These are phyloP conservation scores for Microtus montanus DNA, from an alignment of 2,113 vertebrate species.

Conservation along the genomic window DNA sequence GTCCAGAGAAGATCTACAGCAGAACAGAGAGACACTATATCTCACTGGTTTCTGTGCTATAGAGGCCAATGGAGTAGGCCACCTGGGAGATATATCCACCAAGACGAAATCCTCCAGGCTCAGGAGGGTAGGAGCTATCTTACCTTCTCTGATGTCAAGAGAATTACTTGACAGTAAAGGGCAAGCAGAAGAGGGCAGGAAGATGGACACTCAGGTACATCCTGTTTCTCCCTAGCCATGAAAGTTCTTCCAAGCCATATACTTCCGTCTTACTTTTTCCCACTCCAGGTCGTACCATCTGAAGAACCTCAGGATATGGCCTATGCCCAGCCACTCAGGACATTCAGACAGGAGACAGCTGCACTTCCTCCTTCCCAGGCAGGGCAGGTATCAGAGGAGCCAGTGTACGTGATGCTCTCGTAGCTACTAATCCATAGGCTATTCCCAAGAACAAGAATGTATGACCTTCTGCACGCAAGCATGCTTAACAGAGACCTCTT, in stretches of 20 bases:
- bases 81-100: rapidly evolving
- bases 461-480: background rate
- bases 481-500: background rate
- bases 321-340: background rate
- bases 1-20: background rate
- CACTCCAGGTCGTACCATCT: background rate
- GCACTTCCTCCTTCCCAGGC: background rate
- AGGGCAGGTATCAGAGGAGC: background rate
- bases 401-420: background rate
- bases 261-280: background rate
- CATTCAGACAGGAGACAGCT: rapidly evolving
- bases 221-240: rapidly evolving
- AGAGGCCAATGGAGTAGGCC: background rate
- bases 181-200: background rate
- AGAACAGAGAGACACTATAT: no score
- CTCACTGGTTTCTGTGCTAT: background rate
- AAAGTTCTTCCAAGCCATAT: background rate
- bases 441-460: background rate
- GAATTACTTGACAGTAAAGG: rapidly evolving
- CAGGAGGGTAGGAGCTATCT: rapidly evolving
- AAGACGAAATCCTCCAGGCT: rapidly evolving
- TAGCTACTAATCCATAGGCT: background rate
- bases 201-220: background rate
- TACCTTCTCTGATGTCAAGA: background rate
- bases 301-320: background rate